Conservation (phyloP, 2,113 vertebrate species). For the Nicator chloris region DNA sequence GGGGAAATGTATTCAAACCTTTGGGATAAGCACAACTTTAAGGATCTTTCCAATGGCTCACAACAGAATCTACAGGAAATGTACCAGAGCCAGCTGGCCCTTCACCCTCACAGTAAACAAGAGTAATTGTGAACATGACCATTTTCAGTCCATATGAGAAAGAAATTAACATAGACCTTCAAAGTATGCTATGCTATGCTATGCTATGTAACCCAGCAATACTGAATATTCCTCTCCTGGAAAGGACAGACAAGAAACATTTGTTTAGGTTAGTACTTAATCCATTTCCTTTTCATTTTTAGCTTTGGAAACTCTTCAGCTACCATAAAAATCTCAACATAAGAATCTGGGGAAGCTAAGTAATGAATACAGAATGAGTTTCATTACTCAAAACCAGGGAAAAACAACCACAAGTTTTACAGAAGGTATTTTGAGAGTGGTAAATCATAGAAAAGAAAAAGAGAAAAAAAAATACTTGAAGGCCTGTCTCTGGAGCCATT, state of each 20-base stretch:
- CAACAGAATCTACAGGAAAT: not conserved
- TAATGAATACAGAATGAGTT: not conserved
- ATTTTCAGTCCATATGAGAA: not conserved
- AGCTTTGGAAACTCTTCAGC: not conserved
- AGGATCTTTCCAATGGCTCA: not conserved
- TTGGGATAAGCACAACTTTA: not conserved
- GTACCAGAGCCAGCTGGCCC: not conserved
- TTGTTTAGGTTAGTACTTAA: not conserved
- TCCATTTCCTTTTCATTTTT: slow-evolving; percentile 14
- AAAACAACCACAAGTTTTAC: not conserved
- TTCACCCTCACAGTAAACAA: not conserved
- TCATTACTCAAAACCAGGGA: not conserved
- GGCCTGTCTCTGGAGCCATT: not conserved
- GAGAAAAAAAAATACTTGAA: not conserved
- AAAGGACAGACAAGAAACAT: not conserved
- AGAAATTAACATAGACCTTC: not conserved
- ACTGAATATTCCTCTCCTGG: not conserved
- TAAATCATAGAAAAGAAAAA: not conserved
- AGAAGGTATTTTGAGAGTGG: not conserved
- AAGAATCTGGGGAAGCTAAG: not conserved
- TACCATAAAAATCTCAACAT: not conserved
- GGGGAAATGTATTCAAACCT: not conserved
- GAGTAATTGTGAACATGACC: not conserved
- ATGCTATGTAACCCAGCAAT: not conserved
- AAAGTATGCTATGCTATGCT: not conserved